These are phyloP conservation scores for Strix aluco DNA, from an alignment of 2,113 vertebrate species.

Conservation along the genomic window DNA sequence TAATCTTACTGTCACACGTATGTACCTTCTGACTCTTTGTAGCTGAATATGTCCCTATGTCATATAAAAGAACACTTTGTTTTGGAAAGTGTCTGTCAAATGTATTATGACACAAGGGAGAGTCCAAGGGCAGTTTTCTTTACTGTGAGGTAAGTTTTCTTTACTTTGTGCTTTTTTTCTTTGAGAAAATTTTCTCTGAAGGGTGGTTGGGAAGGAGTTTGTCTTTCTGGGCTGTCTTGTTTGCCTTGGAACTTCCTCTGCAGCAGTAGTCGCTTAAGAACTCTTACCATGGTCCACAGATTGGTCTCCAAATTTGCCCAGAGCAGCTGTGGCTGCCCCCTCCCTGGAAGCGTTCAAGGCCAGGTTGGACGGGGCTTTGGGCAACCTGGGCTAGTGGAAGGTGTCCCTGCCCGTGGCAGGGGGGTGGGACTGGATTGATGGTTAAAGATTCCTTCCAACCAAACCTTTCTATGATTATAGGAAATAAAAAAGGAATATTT, in stretches of 20 bases:
- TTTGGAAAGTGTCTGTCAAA: neutral
- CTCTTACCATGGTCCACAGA: fast-evolving
- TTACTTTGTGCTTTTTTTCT: neutral
- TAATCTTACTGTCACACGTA: neutral
- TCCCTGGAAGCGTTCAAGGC: neutral
- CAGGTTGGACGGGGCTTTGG: fast-evolving
- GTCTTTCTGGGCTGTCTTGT: neutral
- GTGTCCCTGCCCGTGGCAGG: neutral
- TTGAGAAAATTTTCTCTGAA: neutral
- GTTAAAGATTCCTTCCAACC: neutral
- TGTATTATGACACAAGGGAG: neutral
- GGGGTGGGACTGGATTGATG: neutral
- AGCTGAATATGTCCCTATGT: neutral
- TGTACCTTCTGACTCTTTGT: neutral
- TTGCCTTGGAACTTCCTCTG: neutral
- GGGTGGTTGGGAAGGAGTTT: neutral
- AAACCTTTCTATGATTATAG: neutral
- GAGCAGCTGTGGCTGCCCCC: neutral
- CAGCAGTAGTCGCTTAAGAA: neutral
- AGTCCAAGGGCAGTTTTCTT: neutral
- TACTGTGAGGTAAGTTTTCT: neutral
- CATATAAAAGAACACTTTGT: neutral
- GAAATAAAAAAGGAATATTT: neutral
- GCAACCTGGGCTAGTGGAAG: fast-evolving
- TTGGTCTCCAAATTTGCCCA: fast-evolving